phyloP scores from a whole-genome alignment of 2,888 invertebrate genomes.

The Conistra vaccinii region DNA sequence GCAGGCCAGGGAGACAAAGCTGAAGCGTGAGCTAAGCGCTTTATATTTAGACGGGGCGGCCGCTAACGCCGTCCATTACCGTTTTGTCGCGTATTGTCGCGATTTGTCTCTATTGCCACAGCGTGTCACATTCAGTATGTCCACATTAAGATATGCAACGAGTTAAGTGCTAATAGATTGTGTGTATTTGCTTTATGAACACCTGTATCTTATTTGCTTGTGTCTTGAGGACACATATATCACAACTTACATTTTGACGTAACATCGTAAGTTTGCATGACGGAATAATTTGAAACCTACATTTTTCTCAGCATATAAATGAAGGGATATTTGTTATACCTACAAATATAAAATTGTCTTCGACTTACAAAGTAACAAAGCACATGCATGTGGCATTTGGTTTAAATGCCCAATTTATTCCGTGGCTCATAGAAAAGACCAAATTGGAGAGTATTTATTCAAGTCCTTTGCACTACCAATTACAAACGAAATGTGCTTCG shows the following conservation, averaged over 20 bases:
- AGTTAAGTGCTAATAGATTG: conserved; percentile 41
- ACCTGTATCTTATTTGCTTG: conserved; percentile 20
- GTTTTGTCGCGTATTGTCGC: conserved; percentile 51
- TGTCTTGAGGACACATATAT: neutral
- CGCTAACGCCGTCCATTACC: conserved; percentile 65
- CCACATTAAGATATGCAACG: conserved; percentile 38
- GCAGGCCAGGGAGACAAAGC: conserved; percentile 69
- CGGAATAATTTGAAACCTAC: neutral
- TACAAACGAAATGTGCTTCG: neutral
- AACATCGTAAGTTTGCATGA: neutral
- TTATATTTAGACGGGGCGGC: conserved; percentile 74
- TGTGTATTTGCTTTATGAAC: conserved; percentile 23
- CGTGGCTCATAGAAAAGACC: neutral
- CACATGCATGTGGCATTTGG: neutral
- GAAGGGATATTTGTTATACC: neutral
- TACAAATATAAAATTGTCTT: neutral
- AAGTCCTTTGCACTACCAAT: neutral
- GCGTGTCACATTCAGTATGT: conserved; percentile 41
- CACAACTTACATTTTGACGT: neutral
- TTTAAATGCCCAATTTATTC: neutral
- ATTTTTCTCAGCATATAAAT: neutral
- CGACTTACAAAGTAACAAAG: neutral
- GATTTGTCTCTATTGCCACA: conserved; percentile 54
- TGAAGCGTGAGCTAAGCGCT: conserved; percentile 73
- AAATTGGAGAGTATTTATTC: conserved; percentile 18